Evolutionary conservation across 2,113 vertebrate genomes (phyloP).

Genomic region (Rissa tridactyla): DNA sequence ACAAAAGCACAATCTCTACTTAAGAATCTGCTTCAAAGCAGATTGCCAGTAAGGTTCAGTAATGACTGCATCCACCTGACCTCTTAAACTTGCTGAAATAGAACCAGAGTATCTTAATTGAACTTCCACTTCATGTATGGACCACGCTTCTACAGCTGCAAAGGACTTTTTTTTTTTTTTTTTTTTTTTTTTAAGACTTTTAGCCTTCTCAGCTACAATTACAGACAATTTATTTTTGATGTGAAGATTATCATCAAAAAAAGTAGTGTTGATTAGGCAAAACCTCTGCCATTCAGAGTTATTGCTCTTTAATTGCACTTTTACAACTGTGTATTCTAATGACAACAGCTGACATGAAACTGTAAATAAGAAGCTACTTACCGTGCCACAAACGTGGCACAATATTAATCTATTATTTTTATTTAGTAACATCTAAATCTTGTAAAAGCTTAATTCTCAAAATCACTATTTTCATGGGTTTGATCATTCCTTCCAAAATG

Average conservation of each 20-base stretch:
- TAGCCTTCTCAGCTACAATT: not conserved
- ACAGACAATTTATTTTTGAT: not conserved
- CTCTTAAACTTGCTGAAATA: not conserved
- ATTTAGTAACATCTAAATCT: not conserved
- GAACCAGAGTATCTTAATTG: not conserved
- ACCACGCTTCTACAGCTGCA: not conserved
- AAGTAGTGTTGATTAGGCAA: not conserved
- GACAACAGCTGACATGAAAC: not conserved
- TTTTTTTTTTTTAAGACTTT: not conserved
- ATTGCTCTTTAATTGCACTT: not conserved
- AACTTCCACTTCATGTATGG: not conserved
- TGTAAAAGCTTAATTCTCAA: not conserved
- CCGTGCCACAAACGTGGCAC: not conserved
- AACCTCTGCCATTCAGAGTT: not conserved
- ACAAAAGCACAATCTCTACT: slow-evolving; percentile 77
- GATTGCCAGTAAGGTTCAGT: slow-evolving; percentile 53
- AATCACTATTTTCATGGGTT: not conserved
- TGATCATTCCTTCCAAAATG: not conserved
- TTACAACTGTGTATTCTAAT: not conserved
- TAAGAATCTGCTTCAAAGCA: slow-evolving; percentile 79
- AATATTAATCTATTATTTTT: not conserved
- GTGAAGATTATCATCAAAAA: not conserved
- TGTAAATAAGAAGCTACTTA: not conserved
- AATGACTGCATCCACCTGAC: slow-evolving; percentile 44
- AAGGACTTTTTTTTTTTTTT: not conserved